Evolutionary conservation across 2,113 vertebrate genomes (phyloP), one percentile per base, ranked within the genome.

Genomic region (Myiagra hebetior): DNA sequence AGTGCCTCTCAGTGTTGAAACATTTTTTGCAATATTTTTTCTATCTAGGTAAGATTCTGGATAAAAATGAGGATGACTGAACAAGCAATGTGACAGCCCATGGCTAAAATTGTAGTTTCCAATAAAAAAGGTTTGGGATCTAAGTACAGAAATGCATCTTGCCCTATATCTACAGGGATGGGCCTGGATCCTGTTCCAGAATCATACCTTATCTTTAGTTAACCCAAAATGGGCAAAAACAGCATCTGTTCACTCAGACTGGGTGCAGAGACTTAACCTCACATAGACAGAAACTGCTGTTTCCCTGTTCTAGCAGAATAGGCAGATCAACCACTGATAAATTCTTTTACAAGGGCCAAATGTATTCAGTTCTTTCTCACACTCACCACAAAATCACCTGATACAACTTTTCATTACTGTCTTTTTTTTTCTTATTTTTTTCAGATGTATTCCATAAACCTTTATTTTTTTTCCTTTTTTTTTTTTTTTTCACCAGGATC

Each of bases 401-500:
- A 64, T 59, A 6, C 21, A 30, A 28, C 13, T 91, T 30, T 62
- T 24, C 5, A 16, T 7, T 39, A 7, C 4, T 26, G 47, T n/a
- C 0, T n/a, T 35, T 52, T 35, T 19, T 31, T 47, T n/a, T 11
- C 2, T 12, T 26, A 4, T 16, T 59, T 52, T 9, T 31, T 55
- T n/a, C 22, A 9, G 30, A 63, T n/a, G 6, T 19, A n/a, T 20
- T 20, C 16, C 31, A 30, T 44, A 79, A 77, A 15, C 6, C 6
- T 55, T 59, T 81, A 22, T 47, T 12, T 55, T 3, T 31, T 76
- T 41, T 30, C 18, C 42, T 14, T 4, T 78, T 33, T 35, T 50
- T 37, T 50, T 37, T 46, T 9, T 77, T 96, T 97, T 35, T 27
- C 80, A 46, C 37, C 39, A 98, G 98, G 95, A 98, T 98, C 82